Evolutionary conservation across 1,140 invertebrate species (phyloP).

Genomic region (Drosophila mayri): DNA sequence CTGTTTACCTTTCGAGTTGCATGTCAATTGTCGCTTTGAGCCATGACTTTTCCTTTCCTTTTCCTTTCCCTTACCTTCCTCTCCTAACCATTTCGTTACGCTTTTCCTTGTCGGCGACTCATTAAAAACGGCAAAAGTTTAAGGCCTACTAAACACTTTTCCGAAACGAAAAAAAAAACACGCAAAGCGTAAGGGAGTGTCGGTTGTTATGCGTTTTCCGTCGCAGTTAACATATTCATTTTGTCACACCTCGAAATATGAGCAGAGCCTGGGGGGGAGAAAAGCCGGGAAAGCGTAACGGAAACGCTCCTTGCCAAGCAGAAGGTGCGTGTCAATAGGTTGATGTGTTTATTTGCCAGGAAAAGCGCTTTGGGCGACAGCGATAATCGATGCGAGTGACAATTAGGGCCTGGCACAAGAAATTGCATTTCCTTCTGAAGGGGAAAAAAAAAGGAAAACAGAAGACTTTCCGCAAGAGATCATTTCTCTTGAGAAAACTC

Average conservation of each 20-base stretch:
- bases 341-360: constrained; percentile 74
- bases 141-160: constrained; percentile 45
- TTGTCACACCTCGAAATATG: constrained; percentile 62
- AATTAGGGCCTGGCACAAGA: constrained; percentile 49
- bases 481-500: constrained; percentile 14
- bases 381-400: constrained; percentile 69
- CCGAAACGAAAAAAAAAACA: background rate
- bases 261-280: constrained; percentile 7
- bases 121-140: constrained; percentile 54
- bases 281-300: background rate
- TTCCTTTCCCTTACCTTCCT: background rate
- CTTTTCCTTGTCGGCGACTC: constrained; percentile 33
- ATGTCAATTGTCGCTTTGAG: constrained; percentile 69
- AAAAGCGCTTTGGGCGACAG: constrained; percentile 20
- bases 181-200: constrained; percentile 24
- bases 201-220: constrained; percentile 43
- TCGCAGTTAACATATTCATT: constrained; percentile 46
- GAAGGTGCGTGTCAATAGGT: constrained; percentile 65
- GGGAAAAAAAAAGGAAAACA: background rate
- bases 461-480: constrained; percentile 8
- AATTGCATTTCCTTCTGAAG: background rate
- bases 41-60: constrained; percentile 14
- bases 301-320: constrained; percentile 18
- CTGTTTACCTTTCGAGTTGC: constrained; percentile 31
- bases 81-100: background rate